phyloP scores from a whole-genome alignment of 2,113 vertebrate species.

The Phylloscopus whistleri region DNA sequence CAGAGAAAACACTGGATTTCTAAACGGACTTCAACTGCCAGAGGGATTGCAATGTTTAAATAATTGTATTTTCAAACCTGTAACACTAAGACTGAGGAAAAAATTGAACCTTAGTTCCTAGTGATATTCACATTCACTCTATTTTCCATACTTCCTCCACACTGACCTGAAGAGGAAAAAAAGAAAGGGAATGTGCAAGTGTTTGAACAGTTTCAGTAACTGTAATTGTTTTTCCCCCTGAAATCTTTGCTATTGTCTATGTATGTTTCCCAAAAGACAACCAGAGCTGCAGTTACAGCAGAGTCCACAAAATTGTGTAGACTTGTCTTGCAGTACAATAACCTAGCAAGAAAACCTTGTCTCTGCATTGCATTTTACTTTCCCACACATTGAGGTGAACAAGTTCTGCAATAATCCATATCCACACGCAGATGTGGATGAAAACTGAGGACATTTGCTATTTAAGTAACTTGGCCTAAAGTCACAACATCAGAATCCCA shows the following conservation, averaged over 20 bases:
- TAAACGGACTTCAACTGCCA: neutral
- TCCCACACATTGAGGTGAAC: neutral
- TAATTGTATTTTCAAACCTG: neutral
- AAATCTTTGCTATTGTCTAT: neutral
- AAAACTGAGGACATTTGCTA: neutral
- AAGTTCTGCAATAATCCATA: neutral
- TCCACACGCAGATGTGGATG: neutral
- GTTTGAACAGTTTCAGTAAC: neutral
- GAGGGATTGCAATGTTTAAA: neutral
- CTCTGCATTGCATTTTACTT: neutral
- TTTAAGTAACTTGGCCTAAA: neutral
- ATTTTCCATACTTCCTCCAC: neutral
- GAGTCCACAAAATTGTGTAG: neutral
- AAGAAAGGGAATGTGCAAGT: rapidly evolving
- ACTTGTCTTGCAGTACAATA: neutral
- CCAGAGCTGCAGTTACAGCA: neutral
- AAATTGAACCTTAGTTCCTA: neutral
- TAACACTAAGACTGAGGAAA: neutral
- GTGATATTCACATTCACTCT: neutral
- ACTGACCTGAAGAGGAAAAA: neutral
- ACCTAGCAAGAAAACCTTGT: neutral
- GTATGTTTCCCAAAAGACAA: neutral
- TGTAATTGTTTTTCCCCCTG: neutral
- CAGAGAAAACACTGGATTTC: neutral
- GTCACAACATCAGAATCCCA: neutral